Conservation (phyloP, 23 tunicate species). For the Styela plicata region DNA sequence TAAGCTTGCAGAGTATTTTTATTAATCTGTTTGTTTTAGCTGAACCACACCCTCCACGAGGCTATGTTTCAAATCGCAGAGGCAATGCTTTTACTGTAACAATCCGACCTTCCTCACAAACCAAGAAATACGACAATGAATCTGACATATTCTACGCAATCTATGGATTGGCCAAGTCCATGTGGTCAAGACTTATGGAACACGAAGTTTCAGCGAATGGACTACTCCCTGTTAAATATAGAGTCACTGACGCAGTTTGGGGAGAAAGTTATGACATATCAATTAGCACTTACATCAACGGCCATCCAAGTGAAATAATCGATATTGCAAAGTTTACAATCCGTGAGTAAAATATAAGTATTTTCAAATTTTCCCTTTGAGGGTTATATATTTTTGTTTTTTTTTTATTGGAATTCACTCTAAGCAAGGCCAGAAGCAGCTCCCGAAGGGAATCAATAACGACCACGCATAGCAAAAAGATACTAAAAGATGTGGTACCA, state of each 20-base stretch:
- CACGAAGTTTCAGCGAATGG: neutral
- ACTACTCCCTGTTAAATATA: neutral
- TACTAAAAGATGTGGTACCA: too few relatives aligned
- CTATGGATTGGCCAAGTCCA: neutral
- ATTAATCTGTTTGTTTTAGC: neutral
- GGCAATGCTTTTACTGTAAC: neutral
- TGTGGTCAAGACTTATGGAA: neutral
- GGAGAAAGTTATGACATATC: conserved; percentile 38
- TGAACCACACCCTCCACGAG: neutral
- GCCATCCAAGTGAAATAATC: conserved; percentile 6
- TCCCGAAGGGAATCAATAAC: too few relatives aligned
- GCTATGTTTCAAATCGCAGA: neutral
- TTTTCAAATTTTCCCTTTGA: too few relatives aligned
- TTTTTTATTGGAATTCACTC: too few relatives aligned
- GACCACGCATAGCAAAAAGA: too few relatives aligned
- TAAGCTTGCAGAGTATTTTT: too few relatives aligned
- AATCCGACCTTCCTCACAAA: neutral
- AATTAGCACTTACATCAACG: conserved; percentile 4
- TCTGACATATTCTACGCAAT: neutral
- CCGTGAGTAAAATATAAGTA: too few relatives aligned
- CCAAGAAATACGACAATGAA: neutral
- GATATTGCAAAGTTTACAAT: conserved; percentile 25
- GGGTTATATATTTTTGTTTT: too few relatives aligned
- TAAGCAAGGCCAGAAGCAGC: too few relatives aligned
- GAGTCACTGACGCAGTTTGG: conserved; percentile 29